These are phyloP conservation scores for Dendrolimus pini DNA, from an alignment of 2,888 invertebrate genomes.

Conservation along the genomic window DNA sequence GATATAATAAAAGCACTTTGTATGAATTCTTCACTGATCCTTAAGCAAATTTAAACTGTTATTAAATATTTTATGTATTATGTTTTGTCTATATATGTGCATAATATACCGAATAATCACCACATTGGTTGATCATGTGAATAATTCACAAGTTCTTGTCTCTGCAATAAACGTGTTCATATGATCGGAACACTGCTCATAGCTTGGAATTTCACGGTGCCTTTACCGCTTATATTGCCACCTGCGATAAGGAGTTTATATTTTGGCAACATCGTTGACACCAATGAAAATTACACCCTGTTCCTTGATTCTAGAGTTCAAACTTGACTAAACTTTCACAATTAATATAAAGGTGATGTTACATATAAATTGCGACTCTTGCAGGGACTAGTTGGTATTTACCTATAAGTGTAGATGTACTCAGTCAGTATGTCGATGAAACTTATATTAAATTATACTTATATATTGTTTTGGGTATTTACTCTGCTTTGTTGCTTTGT, in stretches of 20 bases:
- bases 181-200: slow-evolving; percentile 22
- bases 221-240: slow-evolving; percentile 40
- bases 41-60: too few species aligned
- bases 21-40: too few species aligned
- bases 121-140: too few species aligned
- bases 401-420: neutral
- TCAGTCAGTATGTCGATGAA: too few species aligned
- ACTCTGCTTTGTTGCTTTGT: too few species aligned
- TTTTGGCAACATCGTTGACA: slow-evolving; percentile 22
- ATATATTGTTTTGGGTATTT: too few species aligned
- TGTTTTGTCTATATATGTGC: too few species aligned
- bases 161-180: slow-evolving; percentile 35
- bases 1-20: too few species aligned
- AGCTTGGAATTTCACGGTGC: slow-evolving; percentile 43
- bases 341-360: slow-evolving; percentile 33
- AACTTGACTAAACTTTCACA: slow-evolving; percentile 15
- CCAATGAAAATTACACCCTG: slow-evolving; percentile 23
- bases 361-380: slow-evolving; percentile 39
- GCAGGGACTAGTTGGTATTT: slow-evolving; percentile 25
- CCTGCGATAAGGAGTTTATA: slow-evolving; percentile 46
- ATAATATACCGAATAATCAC: too few species aligned
- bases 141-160: slow-evolving; percentile 22
- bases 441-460: too few species aligned
- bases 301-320: slow-evolving; percentile 9
- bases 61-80: too few species aligned